Conservation (phyloP, 2,888 invertebrate species). For the Himalopsyche kuldschensis region DNA sequence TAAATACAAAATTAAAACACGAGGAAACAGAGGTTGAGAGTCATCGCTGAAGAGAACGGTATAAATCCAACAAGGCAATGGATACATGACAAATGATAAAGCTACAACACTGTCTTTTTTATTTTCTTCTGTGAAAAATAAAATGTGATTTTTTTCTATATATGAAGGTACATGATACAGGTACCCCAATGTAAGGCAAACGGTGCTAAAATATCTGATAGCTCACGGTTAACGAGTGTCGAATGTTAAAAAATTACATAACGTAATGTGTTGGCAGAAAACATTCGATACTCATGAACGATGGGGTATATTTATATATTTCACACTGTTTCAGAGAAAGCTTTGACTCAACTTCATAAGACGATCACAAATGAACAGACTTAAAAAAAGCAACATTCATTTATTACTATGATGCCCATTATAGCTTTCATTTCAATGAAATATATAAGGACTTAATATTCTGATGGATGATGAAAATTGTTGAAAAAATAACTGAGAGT, state of each 20-base stretch:
- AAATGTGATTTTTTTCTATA: constrained; percentile 35
- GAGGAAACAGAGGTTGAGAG: background rate
- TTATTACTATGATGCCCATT: background rate
- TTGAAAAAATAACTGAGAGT: background rate
- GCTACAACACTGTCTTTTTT: constrained; percentile 36
- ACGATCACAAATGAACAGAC: background rate
- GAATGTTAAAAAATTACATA: background rate
- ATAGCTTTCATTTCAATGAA: background rate
- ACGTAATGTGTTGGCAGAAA: background rate
- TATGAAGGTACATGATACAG: constrained; percentile 53
- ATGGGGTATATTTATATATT: constrained; percentile 26
- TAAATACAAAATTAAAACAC: background rate
- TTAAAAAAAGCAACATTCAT: background rate
- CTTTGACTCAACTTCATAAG: constrained; percentile 20
- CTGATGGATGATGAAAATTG: too few relatives aligned
- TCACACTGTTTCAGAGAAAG: constrained; percentile 36
- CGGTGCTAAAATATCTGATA: constrained; percentile 40
- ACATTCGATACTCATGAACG: constrained; percentile 4
- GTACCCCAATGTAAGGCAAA: constrained; percentile 60
- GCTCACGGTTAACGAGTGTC: constrained; percentile 16
- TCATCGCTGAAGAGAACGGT: background rate
- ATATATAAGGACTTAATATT: too few relatives aligned
- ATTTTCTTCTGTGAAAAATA: constrained; percentile 32
- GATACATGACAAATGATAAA: constrained; percentile 31
- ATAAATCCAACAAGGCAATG: constrained; percentile 13